Conservation (phyloP, 2,113 vertebrate species). For the Amazona guildingii region DNA sequence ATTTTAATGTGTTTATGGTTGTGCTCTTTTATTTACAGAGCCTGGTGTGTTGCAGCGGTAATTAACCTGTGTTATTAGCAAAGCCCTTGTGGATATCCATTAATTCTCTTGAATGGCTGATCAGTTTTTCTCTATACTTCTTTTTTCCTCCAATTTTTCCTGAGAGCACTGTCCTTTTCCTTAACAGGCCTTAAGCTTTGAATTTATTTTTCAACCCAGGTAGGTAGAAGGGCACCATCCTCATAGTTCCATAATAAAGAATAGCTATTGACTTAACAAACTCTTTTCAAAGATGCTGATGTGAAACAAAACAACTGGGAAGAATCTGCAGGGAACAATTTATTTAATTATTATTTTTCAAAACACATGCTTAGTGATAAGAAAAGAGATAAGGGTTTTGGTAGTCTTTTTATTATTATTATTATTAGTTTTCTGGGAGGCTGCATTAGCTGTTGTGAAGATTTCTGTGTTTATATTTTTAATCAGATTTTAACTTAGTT, state of each 20-base stretch:
- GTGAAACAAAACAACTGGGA: conserved; percentile 23
- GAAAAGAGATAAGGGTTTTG: conserved; percentile 23
- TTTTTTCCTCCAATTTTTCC: neutral
- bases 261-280: conserved; percentile 46
- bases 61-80: conserved; percentile 94
- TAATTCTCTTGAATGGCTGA: conserved; percentile 80
- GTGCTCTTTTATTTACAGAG: conserved; percentile 85
- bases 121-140: conserved; percentile 70
- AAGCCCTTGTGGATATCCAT: conserved; percentile 82
- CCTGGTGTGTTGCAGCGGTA: conserved; percentile 85
- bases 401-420: neutral
- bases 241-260: conserved; percentile 19
- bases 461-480: conserved; percentile 42
- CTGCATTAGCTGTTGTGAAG: conserved; percentile 7
- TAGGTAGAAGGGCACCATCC: neutral
- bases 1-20: conserved; percentile 79
- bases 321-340: conserved; percentile 51
- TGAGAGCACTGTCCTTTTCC: neutral
- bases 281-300: conserved; percentile 56
- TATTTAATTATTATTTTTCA: conserved; percentile 63
- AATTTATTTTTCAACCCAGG: conserved; percentile 37
- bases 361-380: conserved; percentile 54
- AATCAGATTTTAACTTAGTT: conserved; percentile 72
- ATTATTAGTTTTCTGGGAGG: neutral
- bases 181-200: neutral